Evolutionary conservation across 2,888 invertebrate genomes (phyloP), one percentile per base, ranked within the genome.

Genomic region (Agriopis aurantiaria): DNA sequence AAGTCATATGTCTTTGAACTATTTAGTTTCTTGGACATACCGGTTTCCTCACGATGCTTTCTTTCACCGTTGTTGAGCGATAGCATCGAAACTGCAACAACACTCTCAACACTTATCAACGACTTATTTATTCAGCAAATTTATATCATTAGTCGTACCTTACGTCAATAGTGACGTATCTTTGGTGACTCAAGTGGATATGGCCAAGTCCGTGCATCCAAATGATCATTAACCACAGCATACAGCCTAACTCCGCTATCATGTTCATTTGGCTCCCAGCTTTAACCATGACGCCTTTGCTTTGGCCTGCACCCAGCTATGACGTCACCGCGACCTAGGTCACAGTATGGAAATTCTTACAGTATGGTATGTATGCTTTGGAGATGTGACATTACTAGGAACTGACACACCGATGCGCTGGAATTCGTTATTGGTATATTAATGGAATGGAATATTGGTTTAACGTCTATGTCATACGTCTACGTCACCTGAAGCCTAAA

Each of bases 271-370:
- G 12, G 49, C 23, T 51, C 46, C n/a, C 17, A 40, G 65, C 56
- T 65, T 23, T 51, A 53, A 14, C 64, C 45, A 40, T 61, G 65
- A 57, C 46, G 69, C 51, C 52, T 69, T 61, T 57, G 62, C 65
- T 61, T 69, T 69, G 69, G 69, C 69, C 61, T 65, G 69, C 61
- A 57, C 69, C 61, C 69, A 69, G 57, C 45, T 40, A 23, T 67
- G 71, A 71, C 71, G 71, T 67, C 66, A 71, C 14, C 4, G 59
- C 40, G 67, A 64, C 67, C 67, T 67, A 71, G 71, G 67, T 71
- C 71, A 67, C 63, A 51, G 41, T 48, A n/a, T 69, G 40, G 49
- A 65, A 1, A 11, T 45, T 23, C 0, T 17, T 9, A 61, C 69
- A 69, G 69, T 61, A 55, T 43, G 8, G 69, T 61, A 55, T 43